A percentile compares a stretch with the other conserved stretches of the same genome.
These are phyloP conservation scores for Alcedo quadribrachys DNA, from an alignment of 2,797 vertebrate species.

Conservation along the genomic window DNA sequence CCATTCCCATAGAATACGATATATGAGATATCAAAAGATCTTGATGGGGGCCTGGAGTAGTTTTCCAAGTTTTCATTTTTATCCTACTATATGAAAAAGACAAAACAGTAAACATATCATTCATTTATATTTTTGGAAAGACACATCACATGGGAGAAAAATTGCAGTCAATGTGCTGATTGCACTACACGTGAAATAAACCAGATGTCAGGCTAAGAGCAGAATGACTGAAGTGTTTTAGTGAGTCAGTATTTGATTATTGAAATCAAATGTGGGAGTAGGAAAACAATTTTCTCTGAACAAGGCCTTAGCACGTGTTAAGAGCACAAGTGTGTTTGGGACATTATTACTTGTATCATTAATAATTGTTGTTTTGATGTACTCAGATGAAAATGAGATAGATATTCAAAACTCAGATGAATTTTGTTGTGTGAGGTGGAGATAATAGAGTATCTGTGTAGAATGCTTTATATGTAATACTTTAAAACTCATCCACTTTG, in stretches of 20 bases:
- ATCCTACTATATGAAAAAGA: neutral
- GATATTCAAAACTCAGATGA: neutral
- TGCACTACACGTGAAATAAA: conserved; percentile 1
- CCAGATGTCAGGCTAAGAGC: neutral
- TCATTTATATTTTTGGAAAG: neutral
- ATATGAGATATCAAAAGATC: neutral
- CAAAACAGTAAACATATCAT: neutral
- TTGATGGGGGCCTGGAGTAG: neutral
- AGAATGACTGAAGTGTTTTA: conserved; percentile 31
- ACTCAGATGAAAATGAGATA: neutral
- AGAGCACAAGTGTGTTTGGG: neutral
- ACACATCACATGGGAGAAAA: conserved; percentile 5
- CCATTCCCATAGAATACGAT: neutral
- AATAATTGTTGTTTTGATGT: neutral
- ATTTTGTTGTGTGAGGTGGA: neutral
- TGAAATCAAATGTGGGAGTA: neutral
- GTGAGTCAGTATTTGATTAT: conserved; percentile 50
- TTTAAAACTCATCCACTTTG: neutral
- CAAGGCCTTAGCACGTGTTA: neutral
- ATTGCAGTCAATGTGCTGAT: conserved; percentile 10
- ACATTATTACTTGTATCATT: neutral
- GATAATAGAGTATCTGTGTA: neutral
- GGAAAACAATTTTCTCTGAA: conserved; percentile 34
- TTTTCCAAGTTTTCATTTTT: neutral
- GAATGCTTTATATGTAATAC: neutral